Base-by-base conservation (phyloP, 2,113 vertebrate genomes). In the Tichodroma muraria region DNA sequence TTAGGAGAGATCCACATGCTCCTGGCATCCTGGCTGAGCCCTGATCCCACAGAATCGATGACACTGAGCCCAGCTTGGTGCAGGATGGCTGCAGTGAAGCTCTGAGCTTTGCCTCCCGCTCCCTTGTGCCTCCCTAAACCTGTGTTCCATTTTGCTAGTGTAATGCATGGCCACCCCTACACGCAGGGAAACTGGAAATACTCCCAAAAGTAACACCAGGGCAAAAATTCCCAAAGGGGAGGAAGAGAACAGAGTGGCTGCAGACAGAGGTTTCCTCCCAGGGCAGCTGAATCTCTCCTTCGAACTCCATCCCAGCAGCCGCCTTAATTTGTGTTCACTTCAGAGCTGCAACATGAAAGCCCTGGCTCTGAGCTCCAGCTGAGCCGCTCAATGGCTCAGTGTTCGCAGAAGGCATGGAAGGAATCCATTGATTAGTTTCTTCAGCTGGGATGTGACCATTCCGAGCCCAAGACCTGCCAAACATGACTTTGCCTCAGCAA, bases 381-480 rank as follows among this genome's bases (percentile, higher is more conserved):
- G 95, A 97, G 95, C 90, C 0, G 31, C 88, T 96, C 91, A 95
- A 95, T 92, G 88, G 95, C 96, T 94, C 88, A 93, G 96, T 97
- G 95, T 96, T 97, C 80, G 2, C 83, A 91, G 85, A 94, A 94
- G 94, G 90, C 91, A 90, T 78, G 93, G 92, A 96, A 96, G 85
- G 85, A 95, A 94, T 91, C 95, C 95, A 93, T 88, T 96, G 96
- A 94, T 96, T 90, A 93, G 91, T 93, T 94, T 96, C 94, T 93
- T 95, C 94, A 96, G 92, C 94, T 93, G 93, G 92, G 92, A 94
- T 94, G 92, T 90, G 94, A 94, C 91, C 92, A 71, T 91, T 95
- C 86, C 37, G 45, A 80, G 73, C 23, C 92, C 90, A 88, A 86
- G 90, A 92, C 89, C 93, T 92, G 89, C 90, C 95, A 96, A 91